These are phyloP conservation scores for Morone chrysops DNA, from an alignment of 2,113 vertebrate genomes.

Conservation along the genomic window DNA sequence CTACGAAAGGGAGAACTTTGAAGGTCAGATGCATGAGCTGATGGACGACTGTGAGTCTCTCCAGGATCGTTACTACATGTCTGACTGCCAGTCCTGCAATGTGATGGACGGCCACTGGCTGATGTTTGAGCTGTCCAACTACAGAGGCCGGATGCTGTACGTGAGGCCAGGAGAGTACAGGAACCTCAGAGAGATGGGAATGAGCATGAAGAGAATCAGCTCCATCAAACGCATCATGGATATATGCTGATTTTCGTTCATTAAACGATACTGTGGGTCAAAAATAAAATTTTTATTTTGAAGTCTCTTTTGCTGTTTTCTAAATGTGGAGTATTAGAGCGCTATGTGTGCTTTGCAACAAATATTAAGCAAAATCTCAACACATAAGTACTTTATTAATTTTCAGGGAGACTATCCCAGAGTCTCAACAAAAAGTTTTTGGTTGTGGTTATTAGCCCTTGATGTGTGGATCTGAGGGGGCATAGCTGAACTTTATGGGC, in stretches of 20 bases:
- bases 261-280: conserved; percentile 8
- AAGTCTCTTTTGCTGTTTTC: conserved; percentile 17
- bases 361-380: no score
- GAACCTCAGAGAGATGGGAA: conserved; percentile 66
- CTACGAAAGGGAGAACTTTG: conserved; percentile 82
- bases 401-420: no score
- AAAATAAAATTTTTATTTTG: conserved; percentile 54
- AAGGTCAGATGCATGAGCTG: conserved; percentile 80
- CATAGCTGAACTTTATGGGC: no score
- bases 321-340: neutral
- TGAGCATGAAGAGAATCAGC: conserved; percentile 58
- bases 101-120: conserved; percentile 84
- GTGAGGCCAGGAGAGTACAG: conserved; percentile 78
- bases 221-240: conserved; percentile 75
- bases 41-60: conserved; percentile 80
- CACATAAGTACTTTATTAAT: no score
- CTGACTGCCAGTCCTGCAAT: conserved; percentile 82
- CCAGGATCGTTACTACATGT: conserved; percentile 74
- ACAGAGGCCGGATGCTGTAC: conserved; percentile 74
- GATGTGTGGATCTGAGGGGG: no score
- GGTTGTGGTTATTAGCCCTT: no score
- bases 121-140: conserved; percentile 80
- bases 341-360: no score
- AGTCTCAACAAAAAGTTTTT: no score
- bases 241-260: conserved; percentile 45